A percentile compares a stretch with the other conserved stretches of the same genome.
These are phyloP conservation scores for Phoxinus phoxinus DNA, from an alignment of 2,113 vertebrate species.

Conservation along the genomic window DNA sequence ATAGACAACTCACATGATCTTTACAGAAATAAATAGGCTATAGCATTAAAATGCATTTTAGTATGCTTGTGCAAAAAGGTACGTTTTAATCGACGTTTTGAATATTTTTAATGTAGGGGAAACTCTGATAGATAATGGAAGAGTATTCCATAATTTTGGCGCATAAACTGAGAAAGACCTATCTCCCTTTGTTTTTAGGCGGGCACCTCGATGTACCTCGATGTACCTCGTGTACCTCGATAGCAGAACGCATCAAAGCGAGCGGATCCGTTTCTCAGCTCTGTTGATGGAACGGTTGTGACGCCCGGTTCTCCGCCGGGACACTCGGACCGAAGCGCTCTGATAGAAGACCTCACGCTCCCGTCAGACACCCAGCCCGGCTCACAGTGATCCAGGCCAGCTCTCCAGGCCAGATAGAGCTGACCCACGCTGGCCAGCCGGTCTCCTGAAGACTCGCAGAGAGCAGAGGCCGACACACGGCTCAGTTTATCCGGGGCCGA, in stretches of 20 bases:
- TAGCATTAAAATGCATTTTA: too few species aligned
- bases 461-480: slow-evolving; percentile 78
- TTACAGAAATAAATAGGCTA: too few species aligned
- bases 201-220: too few species aligned
- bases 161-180: too few species aligned
- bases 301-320: slow-evolving; percentile 81
- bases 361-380: slow-evolving; percentile 93
- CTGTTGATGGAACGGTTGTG: slow-evolving; percentile 77
- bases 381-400: slow-evolving; percentile 88
- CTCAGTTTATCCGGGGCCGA: slow-evolving; percentile 78
- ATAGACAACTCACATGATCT: too few species aligned
- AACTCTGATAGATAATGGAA: too few species aligned
- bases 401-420: slow-evolving; percentile 88
- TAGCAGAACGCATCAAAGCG: slow-evolving; percentile 90
- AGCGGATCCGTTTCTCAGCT: slow-evolving; percentile 71
- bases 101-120: too few species aligned
- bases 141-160: too few species aligned
- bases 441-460: slow-evolving; percentile 81
- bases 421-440: slow-evolving; percentile 88
- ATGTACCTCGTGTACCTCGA: slow-evolving; percentile 86
- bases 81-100: too few species aligned
- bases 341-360: slow-evolving; percentile 88
- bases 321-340: slow-evolving; percentile 79
- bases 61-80: too few species aligned
- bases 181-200: too few species aligned